Evolutionary conservation across 2,797 vertebrate species (phyloP).

Genomic region (Sparidentex hasta): DNA sequence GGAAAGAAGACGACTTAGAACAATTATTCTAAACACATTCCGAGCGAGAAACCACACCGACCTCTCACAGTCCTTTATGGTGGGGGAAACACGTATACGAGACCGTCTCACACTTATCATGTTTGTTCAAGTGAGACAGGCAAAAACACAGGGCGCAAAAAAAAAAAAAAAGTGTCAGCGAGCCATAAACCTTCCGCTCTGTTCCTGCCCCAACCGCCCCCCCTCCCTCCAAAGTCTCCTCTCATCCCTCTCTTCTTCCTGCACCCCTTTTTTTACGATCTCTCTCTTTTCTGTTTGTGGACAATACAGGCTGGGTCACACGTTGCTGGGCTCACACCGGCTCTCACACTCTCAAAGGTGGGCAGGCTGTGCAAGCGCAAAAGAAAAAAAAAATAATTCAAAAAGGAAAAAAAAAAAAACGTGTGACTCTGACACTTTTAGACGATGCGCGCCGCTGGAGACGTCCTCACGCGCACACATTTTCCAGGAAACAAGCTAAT

Average conservation of each 20-base stretch:
- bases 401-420: neutral
- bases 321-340: constrained; percentile 63
- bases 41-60: neutral
- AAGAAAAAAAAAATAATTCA: neutral
- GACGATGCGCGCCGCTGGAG: too few species aligned
- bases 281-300: constrained; percentile 71
- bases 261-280: constrained; percentile 82
- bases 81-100: constrained; percentile 24
- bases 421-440: too few species aligned
- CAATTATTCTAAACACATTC: constrained; percentile 23
- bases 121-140: constrained; percentile 63
- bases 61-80: constrained; percentile 14
- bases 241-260: constrained; percentile 77
- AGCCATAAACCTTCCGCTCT: constrained; percentile 72
- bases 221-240: constrained; percentile 62
- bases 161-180: constrained; percentile 61
- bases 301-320: constrained; percentile 76
- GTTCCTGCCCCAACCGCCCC: constrained; percentile 73
- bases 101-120: constrained; percentile 56
- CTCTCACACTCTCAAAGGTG: constrained; percentile 53
- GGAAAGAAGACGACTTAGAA: constrained; percentile 23
- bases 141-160: constrained; percentile 52
- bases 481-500: too few species aligned
- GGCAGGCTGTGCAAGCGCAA: neutral
- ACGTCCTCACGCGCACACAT: too few species aligned